Base-by-base conservation (phyloP, 2,888 invertebrate species). In the Galeruca laticollis region DNA sequence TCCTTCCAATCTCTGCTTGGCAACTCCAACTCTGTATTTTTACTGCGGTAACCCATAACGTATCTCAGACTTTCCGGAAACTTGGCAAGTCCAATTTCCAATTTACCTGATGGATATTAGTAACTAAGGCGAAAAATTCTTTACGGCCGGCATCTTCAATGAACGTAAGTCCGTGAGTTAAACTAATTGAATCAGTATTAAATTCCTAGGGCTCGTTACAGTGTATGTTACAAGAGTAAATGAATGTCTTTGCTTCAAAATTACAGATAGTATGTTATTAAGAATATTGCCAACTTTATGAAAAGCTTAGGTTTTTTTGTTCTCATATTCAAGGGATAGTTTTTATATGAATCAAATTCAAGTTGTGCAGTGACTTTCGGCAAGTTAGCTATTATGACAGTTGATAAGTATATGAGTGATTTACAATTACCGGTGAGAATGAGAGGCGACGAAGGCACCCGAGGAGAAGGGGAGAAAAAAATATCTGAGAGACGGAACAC, bases 81-180 rank as follows among this genome's bases (percentile, higher is more conserved):
- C n/a, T 47, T 61, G 61, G 61, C 61, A 61, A 49, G 61, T 61
- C 61, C 35, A 10, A 61, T 51, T 61, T 51, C 51, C 61, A 61
- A 61, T 61, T 51, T 61, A 51, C 11, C 61, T 61, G 61, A 61
- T 61, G 61, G 61, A 61, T 61, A 61, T 51, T 61, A 61, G 35
- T 33, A 61, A 61, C n/a, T 61, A 61, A 31, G 31, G 51, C 61
- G 61, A 37, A 61, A 61, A 61, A 61, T 51, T 61, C 33, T 11
- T 59, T 51, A 33, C 61, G 51, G 35, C 61, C 61, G 51, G 49
- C 61, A 31, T 61, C 31, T 61, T 61, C 49, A 10, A 51, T 61
- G 51, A 61, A 61, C 11, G 51, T 51, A 35, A 51, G 61, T 51
- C 13, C 18, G 49, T 49, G 61, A 61, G 51, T 61, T 37, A 61